Evolutionary conservation across 2,888 invertebrate genomes (phyloP).

Genomic region (Drosophila paranaensis): DNA sequence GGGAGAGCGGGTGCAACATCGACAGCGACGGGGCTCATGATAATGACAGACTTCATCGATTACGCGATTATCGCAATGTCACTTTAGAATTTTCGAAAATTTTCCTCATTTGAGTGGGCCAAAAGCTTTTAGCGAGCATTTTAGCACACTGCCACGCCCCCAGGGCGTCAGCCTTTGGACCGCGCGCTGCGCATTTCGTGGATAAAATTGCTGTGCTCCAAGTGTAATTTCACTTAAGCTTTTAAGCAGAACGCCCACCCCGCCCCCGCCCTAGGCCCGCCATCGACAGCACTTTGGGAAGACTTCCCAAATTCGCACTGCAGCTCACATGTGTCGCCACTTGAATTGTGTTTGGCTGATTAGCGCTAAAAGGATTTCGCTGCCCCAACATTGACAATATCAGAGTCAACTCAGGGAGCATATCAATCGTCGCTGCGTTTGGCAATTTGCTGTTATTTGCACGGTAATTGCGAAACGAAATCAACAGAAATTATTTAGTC

Average conservation of each 20-base stretch:
- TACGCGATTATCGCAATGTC: slow-evolving; percentile 79
- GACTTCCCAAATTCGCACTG: slow-evolving; percentile 21
- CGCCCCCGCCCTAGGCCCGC: slow-evolving; percentile 15
- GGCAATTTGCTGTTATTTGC: slow-evolving; percentile 33
- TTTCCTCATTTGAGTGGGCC: slow-evolving; percentile 62
- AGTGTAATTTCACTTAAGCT: slow-evolving; percentile 81
- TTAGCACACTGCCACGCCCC: slow-evolving; percentile 41
- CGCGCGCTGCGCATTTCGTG: slow-evolving; percentile 57
- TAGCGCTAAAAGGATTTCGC: slow-evolving; percentile 74
- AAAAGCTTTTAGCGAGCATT: slow-evolving; percentile 74
- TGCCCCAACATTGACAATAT: slow-evolving; percentile 22
- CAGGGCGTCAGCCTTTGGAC: slow-evolving; percentile 13
- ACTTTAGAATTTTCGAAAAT: slow-evolving; percentile 71
- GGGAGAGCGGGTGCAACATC: slow-evolving; percentile 11
- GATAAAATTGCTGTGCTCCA: slow-evolving; percentile 74
- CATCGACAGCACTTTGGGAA: slow-evolving; percentile 19
- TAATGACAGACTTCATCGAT: slow-evolving; percentile 81
- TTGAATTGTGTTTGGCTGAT: slow-evolving; percentile 67
- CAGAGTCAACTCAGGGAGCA: slow-evolving; percentile 39
- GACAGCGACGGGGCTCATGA: slow-evolving; percentile 57
- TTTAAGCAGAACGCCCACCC: slow-evolving; percentile 60
- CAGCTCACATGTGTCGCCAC: slow-evolving; percentile 53
- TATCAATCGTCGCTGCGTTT: slow-evolving; percentile 42
- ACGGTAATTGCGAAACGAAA: slow-evolving; percentile 41
- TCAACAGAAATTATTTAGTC: slow-evolving; percentile 40